Conservation (phyloP, 2,113 vertebrate species). For the Dicaeum eximium region DNA sequence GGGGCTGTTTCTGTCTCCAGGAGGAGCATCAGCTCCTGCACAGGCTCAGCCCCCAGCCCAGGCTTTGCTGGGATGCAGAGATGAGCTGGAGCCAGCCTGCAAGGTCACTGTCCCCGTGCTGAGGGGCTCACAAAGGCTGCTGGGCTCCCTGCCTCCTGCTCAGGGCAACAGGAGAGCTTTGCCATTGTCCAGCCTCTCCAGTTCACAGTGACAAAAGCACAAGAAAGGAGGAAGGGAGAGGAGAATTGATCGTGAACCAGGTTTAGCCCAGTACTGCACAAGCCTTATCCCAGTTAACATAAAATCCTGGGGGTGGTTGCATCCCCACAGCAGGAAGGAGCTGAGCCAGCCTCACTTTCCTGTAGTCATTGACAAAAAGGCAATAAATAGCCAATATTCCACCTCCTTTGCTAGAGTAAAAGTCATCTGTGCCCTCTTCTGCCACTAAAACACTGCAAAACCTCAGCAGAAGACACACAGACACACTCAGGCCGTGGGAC, state of each 20-base stretch:
- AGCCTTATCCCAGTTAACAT: neutral
- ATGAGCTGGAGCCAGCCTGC: neutral
- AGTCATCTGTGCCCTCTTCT: neutral
- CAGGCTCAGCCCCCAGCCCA: fast-evolving
- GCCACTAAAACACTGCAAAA: neutral
- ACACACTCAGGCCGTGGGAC: fast-evolving
- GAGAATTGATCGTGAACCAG: neutral
- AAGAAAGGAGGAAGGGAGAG: no score
- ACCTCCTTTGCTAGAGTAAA: neutral
- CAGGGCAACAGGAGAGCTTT: fast-evolving
- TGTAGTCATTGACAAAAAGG: fast-evolving
- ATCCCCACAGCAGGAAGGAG: neutral
- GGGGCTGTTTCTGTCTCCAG: neutral
- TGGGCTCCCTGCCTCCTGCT: neutral
- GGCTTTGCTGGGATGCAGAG: neutral
- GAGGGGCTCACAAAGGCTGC: neutral
- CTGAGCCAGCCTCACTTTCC: neutral
- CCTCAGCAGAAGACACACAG: fast-evolving
- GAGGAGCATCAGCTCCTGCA: neutral
- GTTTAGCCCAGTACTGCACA: neutral
- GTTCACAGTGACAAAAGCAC: neutral
- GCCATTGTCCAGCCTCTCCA: neutral
- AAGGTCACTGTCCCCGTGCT: neutral
- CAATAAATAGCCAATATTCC: fast-evolving
- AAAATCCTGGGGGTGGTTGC: fast-evolving